Percentiles rank a stretch among this genome's conserved stretches.
Evolutionary conservation across 2,888 invertebrate species (phyloP).

Genomic region (Platerodrilus igneus): DNA sequence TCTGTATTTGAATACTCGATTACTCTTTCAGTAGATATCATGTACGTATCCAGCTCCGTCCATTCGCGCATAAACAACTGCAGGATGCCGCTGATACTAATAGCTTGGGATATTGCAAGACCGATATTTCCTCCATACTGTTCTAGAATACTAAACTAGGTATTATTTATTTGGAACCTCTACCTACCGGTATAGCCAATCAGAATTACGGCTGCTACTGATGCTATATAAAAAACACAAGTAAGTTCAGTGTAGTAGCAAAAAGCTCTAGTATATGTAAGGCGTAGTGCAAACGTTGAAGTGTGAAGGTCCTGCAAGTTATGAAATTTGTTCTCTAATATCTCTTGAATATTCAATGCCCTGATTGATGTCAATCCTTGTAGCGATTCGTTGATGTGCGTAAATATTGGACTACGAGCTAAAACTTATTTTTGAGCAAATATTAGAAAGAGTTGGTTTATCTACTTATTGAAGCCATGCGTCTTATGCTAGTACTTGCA

Average conservation of each 20-base stretch:
- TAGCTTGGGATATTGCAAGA: conserved; percentile 43
- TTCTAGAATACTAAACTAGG: conserved; percentile 31
- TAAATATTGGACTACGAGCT: conserved; percentile 93
- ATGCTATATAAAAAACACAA: conserved; percentile 78
- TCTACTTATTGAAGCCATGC: too few species aligned
- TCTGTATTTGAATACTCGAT: conserved; percentile 39
- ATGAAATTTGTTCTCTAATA: conserved; percentile 75
- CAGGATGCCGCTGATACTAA: conserved; percentile 54
- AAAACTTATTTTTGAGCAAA: too few species aligned
- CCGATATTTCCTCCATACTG: conserved; percentile 43
- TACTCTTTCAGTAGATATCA: conserved; percentile 86
- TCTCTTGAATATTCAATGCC: conserved; percentile 76
- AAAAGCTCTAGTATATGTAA: conserved; percentile 86
- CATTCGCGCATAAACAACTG: conserved; percentile 82
- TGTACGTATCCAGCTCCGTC: too few species aligned
- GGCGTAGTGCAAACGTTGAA: conserved; percentile 87
- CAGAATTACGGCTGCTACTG: conserved; percentile 83
- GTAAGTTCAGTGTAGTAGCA: conserved; percentile 89
- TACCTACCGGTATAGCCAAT: conserved; percentile 56
- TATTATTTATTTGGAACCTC: too few species aligned
- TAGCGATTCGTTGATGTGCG: conserved; percentile 82
- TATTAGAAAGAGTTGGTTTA: too few species aligned
- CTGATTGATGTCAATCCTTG: conserved; percentile 89
- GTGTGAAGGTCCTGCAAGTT: conserved; percentile 81
- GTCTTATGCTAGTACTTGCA: too few species aligned